A percentile compares a stretch with the other conserved stretches of the same genome.
Evolutionary conservation across 1,140 invertebrate species (phyloP).

Genomic region (Holotrichia oblita): DNA sequence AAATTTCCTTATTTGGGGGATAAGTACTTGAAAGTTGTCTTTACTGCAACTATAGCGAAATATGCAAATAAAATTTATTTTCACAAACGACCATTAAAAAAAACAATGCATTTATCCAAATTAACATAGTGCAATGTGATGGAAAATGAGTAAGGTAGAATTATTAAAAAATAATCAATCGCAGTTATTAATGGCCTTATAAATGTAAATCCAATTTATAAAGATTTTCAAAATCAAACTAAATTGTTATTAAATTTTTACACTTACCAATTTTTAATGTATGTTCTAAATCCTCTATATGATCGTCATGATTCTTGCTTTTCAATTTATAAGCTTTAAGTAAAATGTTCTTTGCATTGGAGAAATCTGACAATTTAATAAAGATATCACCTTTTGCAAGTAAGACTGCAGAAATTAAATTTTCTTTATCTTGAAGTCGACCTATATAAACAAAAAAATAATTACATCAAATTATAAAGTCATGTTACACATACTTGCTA

Average conservation of each 20-base stretch:
- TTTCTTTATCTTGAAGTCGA: slow-evolving; percentile 58
- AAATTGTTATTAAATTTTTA: not conserved
- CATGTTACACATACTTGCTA: slow-evolving; percentile 63
- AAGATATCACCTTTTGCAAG: slow-evolving; percentile 70
- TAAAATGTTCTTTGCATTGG: slow-evolving; percentile 74
- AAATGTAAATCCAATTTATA: no score
- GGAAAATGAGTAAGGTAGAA: no score
- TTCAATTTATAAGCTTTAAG: slow-evolving; percentile 80
- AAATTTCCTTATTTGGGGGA: no score
- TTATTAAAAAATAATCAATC: no score
- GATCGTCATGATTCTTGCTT: slow-evolving; percentile 67
- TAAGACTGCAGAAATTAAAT: slow-evolving; percentile 69
- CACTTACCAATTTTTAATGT: slow-evolving; percentile 71
- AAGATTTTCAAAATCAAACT: no score
- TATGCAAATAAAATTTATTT: no score
- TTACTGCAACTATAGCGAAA: no score
- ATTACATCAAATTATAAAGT: not conserved
- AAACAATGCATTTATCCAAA: no score
- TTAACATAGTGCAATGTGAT: no score
- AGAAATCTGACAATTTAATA: slow-evolving; percentile 74
- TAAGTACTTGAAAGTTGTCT: no score
- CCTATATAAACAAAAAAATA: slow-evolving; percentile 51
- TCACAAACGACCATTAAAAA: no score
- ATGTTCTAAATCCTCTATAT: slow-evolving; percentile 67
- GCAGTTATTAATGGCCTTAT: no score